Percentiles rank a stretch among this genome's conserved stretches.
Evolutionary conservation across 2,888 invertebrate species (phyloP).

Genomic region (Syritta pipiens): DNA sequence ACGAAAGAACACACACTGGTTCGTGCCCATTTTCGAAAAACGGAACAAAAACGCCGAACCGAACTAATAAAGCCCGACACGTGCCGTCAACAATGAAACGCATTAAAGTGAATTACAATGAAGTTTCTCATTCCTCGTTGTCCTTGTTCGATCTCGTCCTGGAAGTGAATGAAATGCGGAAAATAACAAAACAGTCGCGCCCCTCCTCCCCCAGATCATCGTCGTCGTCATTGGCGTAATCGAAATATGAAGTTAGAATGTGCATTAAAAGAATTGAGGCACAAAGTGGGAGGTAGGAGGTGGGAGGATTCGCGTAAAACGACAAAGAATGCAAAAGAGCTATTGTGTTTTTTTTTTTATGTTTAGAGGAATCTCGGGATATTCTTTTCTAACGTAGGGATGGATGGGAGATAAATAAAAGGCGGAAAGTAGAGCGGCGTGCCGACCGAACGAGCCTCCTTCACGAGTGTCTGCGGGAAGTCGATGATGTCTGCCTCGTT

Average conservation of each 20-base stretch:
- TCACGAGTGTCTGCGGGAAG: too few species aligned
- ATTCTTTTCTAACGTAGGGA: too few species aligned
- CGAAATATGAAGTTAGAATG: constrained; percentile 29
- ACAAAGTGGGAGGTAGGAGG: too few species aligned
- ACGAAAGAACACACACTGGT: constrained; percentile 63
- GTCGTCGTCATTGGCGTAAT: not conserved
- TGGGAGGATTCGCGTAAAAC: too few species aligned
- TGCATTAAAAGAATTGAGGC: constrained; percentile 17
- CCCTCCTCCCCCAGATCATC: not conserved
- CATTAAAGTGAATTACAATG: constrained; percentile 80
- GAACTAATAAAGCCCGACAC: constrained; percentile 80
- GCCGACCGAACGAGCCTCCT: too few species aligned
- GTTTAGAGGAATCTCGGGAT: too few species aligned
- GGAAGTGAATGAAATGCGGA: constrained; percentile 41
- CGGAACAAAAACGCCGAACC: constrained; percentile 72
- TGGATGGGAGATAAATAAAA: too few species aligned
- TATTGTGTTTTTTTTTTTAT: too few species aligned
- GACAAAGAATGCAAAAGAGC: too few species aligned
- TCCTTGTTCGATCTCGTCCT: not conserved
- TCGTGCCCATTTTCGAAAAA: constrained; percentile 65
- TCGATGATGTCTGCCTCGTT: too few species aligned
- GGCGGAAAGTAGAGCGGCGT: too few species aligned
- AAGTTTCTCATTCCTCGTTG: constrained; percentile 55
- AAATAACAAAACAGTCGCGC: constrained; percentile 36
- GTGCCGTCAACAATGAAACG: constrained; percentile 80